These are phyloP conservation scores for Neodiprion fabricii DNA, from an alignment of 1,140 invertebrate genomes.

Conservation along the genomic window DNA sequence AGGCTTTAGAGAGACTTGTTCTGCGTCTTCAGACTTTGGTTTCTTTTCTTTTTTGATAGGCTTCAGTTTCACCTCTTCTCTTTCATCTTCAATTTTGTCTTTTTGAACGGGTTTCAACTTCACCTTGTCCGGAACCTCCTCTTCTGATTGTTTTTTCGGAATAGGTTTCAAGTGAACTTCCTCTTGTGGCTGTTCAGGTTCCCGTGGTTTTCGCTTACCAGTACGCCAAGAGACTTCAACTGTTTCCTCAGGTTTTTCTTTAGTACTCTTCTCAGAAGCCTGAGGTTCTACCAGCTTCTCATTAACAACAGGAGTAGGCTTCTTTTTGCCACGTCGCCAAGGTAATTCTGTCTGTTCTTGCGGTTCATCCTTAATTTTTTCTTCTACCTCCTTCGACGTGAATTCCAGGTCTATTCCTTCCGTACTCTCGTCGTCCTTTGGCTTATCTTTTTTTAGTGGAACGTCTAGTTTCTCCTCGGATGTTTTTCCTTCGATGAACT, in stretches of 20 bases:
- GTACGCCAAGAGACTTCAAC: slow-evolving; percentile 35
- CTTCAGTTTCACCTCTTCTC: slow-evolving; percentile 62
- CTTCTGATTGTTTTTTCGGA: slow-evolving; percentile 47
- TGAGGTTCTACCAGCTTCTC: no score
- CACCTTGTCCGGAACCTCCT: slow-evolving; percentile 26
- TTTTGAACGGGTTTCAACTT: slow-evolving; percentile 27
- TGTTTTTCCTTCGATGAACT: slow-evolving; percentile 22
- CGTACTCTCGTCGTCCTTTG: neutral
- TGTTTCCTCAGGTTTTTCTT: slow-evolving; percentile 30
- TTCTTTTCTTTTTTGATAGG: slow-evolving; percentile 35
- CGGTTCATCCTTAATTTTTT: slow-evolving; percentile 43
- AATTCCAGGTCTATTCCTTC: neutral
- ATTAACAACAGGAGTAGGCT: slow-evolving; percentile 38
- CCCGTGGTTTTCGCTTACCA: slow-evolving; percentile 26
- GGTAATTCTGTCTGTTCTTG: slow-evolving; percentile 24
- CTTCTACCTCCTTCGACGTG: slow-evolving; percentile 15
- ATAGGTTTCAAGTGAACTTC: slow-evolving; percentile 57
- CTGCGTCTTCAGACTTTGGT: slow-evolving; percentile 28
- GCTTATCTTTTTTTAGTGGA: neutral
- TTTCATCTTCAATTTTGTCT: slow-evolving; percentile 46
- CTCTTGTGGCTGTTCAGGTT: slow-evolving; percentile 41
- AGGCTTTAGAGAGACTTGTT: slow-evolving; percentile 53
- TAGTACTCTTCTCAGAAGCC: slow-evolving; percentile 24
- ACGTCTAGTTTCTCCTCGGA: slow-evolving; percentile 11
- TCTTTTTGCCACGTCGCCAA: slow-evolving; percentile 37